These are phyloP conservation scores for Xanthia icteritia DNA, from an alignment of 2,888 invertebrate species.

Conservation along the genomic window DNA sequence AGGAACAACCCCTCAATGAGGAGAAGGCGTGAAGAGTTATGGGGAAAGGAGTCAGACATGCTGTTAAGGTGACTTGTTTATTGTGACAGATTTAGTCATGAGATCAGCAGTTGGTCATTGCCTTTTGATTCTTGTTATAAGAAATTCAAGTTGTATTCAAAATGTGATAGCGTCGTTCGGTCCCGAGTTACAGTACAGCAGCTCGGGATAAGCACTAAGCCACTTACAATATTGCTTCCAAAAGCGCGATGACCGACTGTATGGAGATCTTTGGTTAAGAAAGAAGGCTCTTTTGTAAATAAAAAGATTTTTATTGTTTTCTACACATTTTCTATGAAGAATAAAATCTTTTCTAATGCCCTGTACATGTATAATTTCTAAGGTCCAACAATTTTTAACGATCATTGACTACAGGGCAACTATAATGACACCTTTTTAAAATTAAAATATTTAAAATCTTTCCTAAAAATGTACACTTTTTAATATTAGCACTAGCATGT, in stretches of 20 bases:
- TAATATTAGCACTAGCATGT: slow-evolving; percentile 37
- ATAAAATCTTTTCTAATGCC: not conserved
- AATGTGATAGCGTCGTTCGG: not conserved
- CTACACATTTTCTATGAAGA: not conserved
- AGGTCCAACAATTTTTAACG: not conserved
- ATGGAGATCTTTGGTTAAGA: not conserved
- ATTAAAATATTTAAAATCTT: slow-evolving; percentile 13
- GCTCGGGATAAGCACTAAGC: not conserved
- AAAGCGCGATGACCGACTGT: not conserved
- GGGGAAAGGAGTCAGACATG: slow-evolving; percentile 49
- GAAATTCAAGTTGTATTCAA: not conserved
- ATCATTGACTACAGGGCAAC: not conserved
- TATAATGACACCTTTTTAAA: not conserved
- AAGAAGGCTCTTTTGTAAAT: not conserved
- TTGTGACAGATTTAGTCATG: not conserved
- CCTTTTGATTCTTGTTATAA: not conserved
- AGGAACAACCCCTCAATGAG: slow-evolving; percentile 84
- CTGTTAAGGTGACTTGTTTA: slow-evolving; percentile 15
- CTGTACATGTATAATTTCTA: not conserved
- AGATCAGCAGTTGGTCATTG: not conserved
- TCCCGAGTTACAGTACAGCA: not conserved
- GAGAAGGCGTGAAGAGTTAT: slow-evolving; percentile 75
- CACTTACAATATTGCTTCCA: not conserved
- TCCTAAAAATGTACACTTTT: slow-evolving; percentile 33
- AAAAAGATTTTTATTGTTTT: slow-evolving; percentile 23